Base-by-base conservation (phyloP, 2,113 vertebrate genomes). In the Psettodes erumei region DNA sequence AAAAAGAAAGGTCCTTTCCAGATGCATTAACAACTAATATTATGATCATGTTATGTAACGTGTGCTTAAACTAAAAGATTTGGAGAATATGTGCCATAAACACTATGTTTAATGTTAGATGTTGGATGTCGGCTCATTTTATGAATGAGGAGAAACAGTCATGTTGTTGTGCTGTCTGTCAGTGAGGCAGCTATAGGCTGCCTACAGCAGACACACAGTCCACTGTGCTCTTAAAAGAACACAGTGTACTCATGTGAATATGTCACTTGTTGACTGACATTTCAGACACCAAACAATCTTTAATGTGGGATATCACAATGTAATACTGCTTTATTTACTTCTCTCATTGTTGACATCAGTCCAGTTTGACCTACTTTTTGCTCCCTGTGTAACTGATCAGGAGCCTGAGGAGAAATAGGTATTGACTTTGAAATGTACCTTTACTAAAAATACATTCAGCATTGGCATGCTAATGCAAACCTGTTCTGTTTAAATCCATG, bases 181-280 rank as follows among this genome's bases (percentile, higher is more conserved):
- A 7, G 28, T 40, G 75, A 66, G 4, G 37, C 47, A n/a, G 32
- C 79, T 45, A 60, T 77, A 61, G 11, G 4, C 51, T 53, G 23
- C 40, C 64, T 67, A 70, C 54, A 84, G 45, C 7, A 54, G 69
- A 53, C 69, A 38, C 80, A 81, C 30, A 68, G 81, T 30, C 75
- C 80, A 59, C 58, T 13, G 72, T 76, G 45, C 67, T 59, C 74
- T 42, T 40, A 30, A 86, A 68, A 86, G 91, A 84, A 93, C 89
- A 92, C 60, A 0, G 72, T 93, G 91, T 93, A 83, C 92, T 82
- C 23, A 6, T 37, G 35, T 84, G 79, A 77, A 77, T 47, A 30
- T 47, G 1, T 35, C 62, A 53, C 40, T 18, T n/a, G 30, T 54
- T 45, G n/a, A 30, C 38, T 50, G 18, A 4, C 10, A 21, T 27